Conservation (phyloP, 2,888 invertebrate genomes). For the Dryobota labecula region DNA sequence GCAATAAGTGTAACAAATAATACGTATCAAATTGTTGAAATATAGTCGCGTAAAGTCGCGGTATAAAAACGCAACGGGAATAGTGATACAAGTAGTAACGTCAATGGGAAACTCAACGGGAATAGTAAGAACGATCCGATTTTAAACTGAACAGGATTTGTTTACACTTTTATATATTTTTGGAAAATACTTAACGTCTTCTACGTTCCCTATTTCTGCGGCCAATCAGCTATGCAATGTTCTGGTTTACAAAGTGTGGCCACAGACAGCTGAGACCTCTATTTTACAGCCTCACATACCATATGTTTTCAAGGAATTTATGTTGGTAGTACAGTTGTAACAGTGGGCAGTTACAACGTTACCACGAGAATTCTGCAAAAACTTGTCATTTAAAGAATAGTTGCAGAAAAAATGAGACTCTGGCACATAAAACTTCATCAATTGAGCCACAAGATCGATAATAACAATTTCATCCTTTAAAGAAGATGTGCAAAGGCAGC, state of each 20-base stretch:
- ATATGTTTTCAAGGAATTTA: slow-evolving; percentile 6
- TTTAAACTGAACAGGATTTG: neutral
- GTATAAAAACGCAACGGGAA: no score
- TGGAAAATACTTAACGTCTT: neutral
- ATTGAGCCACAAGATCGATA: neutral
- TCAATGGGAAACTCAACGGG: no score
- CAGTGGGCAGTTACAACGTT: no score
- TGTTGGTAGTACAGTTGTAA: neutral
- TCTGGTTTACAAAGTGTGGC: neutral
- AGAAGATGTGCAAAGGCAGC: neutral
- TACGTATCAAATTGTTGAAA: no score
- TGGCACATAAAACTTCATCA: neutral
- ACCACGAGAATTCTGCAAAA: neutral
- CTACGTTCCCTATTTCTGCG: neutral
- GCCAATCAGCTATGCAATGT: slow-evolving; percentile 8
- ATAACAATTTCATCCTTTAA: neutral
- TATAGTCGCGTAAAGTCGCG: no score
- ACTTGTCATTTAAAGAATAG: neutral
- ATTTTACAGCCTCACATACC: neutral
- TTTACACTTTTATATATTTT: neutral
- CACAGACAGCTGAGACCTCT: slow-evolving; percentile 8
- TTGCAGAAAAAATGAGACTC: neutral
- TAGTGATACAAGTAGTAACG: no score
- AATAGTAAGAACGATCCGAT: no score
- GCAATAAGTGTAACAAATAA: no score